A percentile compares a stretch with the other conserved stretches of the same genome.
Evolutionary conservation across 2,113 vertebrate genomes (phyloP).

Genomic region (Clupea harengus): DNA sequence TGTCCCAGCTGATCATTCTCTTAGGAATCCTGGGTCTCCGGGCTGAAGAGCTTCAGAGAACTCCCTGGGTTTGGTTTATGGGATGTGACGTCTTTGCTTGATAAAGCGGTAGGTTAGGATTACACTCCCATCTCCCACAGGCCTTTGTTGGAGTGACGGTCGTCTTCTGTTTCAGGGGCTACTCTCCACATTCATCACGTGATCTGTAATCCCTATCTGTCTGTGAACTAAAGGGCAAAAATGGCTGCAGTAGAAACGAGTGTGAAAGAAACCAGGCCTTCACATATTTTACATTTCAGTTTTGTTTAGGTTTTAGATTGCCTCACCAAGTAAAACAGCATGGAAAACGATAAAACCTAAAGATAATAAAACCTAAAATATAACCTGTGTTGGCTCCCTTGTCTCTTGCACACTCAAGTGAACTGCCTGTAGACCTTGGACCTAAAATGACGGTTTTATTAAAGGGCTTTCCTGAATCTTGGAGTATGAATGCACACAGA

Average conservation of each 20-base stretch:
- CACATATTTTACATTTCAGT: too few relatives aligned
- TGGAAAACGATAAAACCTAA: too few relatives aligned
- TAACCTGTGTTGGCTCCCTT: too few relatives aligned
- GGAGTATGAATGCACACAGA: background rate
- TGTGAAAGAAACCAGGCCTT: too few relatives aligned
- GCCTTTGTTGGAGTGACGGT: background rate
- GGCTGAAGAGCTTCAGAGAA: background rate
- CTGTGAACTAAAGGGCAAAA: background rate
- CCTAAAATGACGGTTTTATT: too few relatives aligned
- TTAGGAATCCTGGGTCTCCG: background rate
- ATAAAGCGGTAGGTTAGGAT: background rate
- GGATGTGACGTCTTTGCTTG: background rate
- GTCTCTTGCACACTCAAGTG: background rate
- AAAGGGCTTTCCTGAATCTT: background rate
- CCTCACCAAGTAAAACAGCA: too few relatives aligned
- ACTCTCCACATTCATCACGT: background rate
- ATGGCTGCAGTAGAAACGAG: background rate
- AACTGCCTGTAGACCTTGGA: background rate
- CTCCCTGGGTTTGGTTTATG: background rate
- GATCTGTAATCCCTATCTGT: background rate
- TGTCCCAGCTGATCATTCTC: background rate
- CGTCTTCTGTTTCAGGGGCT: background rate
- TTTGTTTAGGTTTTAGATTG: too few relatives aligned
- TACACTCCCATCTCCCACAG: background rate
- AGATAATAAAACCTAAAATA: too few relatives aligned